phyloP scores from a whole-genome alignment of 1,140 invertebrate genomes.

The Probaryconus sp. region DNA sequence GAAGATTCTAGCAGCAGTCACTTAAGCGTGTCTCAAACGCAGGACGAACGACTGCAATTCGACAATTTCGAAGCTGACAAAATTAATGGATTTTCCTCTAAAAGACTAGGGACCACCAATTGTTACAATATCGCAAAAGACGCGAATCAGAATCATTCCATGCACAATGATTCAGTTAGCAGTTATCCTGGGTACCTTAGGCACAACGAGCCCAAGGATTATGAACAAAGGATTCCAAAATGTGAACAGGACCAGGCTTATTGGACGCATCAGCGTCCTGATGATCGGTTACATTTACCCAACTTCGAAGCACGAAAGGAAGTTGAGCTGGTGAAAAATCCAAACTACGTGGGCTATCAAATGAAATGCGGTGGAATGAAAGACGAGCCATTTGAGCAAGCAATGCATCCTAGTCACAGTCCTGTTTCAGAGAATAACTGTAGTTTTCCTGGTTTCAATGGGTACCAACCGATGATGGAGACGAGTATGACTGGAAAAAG shows the following conservation, averaged over 20 bases:
- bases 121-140: slow-evolving; percentile 62
- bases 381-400: slow-evolving; percentile 53
- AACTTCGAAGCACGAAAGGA: slow-evolving; percentile 57
- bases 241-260: slow-evolving; percentile 48
- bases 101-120: slow-evolving; percentile 36
- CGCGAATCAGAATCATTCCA: slow-evolving; percentile 57
- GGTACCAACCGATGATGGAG: slow-evolving; percentile 56
- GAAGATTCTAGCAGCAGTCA: slow-evolving; percentile 80
- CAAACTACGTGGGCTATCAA: slow-evolving; percentile 62
- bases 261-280: slow-evolving; percentile 48
- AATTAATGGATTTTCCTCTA: slow-evolving; percentile 43
- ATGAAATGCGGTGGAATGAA: slow-evolving; percentile 64
- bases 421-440: slow-evolving; percentile 51
- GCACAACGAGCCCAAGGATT: slow-evolving; percentile 34
- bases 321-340: slow-evolving; percentile 29
- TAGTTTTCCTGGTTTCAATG: slow-evolving; percentile 50
- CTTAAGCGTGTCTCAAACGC: slow-evolving; percentile 67
- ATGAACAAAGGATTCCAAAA: slow-evolving; percentile 38
- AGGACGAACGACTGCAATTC: slow-evolving; percentile 66
- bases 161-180: slow-evolving; percentile 5
- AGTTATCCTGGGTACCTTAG: slow-evolving; percentile 37
- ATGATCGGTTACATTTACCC: slow-evolving; percentile 38
- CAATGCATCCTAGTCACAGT: slow-evolving; percentile 64
- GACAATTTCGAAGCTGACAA: slow-evolving; percentile 64
- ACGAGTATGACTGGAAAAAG: slow-evolving; percentile 31